Base-by-base conservation (phyloP, 2,113 vertebrate species). In the Gavialis gangeticus region DNA sequence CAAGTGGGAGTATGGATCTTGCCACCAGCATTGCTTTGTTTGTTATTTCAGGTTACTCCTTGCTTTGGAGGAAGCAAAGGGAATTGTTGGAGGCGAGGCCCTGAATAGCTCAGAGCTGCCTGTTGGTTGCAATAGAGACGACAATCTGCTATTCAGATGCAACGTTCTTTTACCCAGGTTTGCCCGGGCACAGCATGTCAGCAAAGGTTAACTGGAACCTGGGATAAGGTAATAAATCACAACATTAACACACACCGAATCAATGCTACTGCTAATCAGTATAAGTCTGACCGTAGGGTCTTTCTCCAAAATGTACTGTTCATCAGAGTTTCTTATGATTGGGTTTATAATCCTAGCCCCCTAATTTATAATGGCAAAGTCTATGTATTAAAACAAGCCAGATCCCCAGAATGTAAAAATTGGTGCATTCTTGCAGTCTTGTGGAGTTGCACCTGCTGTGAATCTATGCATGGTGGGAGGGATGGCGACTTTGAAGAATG, bases 281-380 rank as follows among this genome's bases (percentile, higher is more conserved):
- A 57, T 15, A 78, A 16, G 30, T 64, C 57, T 84, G 83, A 24
- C 34, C 77, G 88, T 54, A 60, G 76, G 3, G 9, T 79, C 37
- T 90, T 57, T 27, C 24, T 90, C 75, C 54, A 80, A 37, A 27
- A 56, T 19, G 82, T 79, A 24, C 5, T 37, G 71, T 62, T 92
- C 27, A 18, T 85, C 13, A 58, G 30, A 14, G 12, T 85, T 92
- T 89, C 78, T 93, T 86, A 7, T 78, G 34, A n/a, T 67, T 18
- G 80, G 54, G 34, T 90, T 60, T 58, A 73, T 76, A 63, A 82
- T 37, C 6, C 0, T 88, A 77, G 73, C 57, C 69, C 37, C 15
- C 95, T 77, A 92, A 93, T 91, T 93, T 37, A 78, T 85, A 85
- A 91, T 86, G 78, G 82, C 46, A 82, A 58, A 12, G 56, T 94